A percentile compares a stretch with the other conserved stretches of the same genome.
These are phyloP conservation scores for Schizopygopsis malacanthus DNA, from an alignment of 2,797 vertebrate genomes.

Conservation along the genomic window DNA sequence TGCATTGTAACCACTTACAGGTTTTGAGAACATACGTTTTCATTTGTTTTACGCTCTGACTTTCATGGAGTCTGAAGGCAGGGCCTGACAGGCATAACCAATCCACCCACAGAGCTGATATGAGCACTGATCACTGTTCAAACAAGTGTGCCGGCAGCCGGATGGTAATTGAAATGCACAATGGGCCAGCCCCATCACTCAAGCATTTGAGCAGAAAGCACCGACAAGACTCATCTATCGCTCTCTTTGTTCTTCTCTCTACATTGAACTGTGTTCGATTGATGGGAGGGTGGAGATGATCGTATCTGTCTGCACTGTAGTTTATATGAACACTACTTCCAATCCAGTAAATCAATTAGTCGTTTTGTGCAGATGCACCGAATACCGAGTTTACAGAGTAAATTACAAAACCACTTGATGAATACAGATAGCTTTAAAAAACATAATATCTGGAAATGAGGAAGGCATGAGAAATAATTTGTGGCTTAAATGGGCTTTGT, in stretches of 20 bases:
- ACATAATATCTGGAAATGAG: neutral
- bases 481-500: slow-evolving; percentile 3
- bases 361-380: neutral
- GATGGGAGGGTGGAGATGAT: slow-evolving; percentile 39
- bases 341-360: slow-evolving; percentile 33
- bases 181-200: slow-evolving; percentile 31
- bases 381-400: neutral
- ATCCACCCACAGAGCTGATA: slow-evolving; percentile 59
- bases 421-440: neutral
- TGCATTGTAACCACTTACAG: slow-evolving; percentile 34
- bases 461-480: neutral
- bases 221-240: slow-evolving; percentile 43
- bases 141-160: slow-evolving; percentile 48
- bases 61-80: slow-evolving; percentile 64
- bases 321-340: slow-evolving; percentile 33
- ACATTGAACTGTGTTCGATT: slow-evolving; percentile 32
- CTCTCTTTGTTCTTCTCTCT: slow-evolving; percentile 42
- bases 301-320: slow-evolving; percentile 28
- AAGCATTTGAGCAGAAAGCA: slow-evolving; percentile 30
- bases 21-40: slow-evolving; percentile 51
- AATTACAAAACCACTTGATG: neutral
- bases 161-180: slow-evolving; percentile 49
- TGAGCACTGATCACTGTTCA: slow-evolving; percentile 51
- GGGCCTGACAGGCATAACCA: slow-evolving; percentile 61
- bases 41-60: slow-evolving; percentile 62